Conservation (phyloP, 2,113 vertebrate species). For the Larimichthys crocea region DNA sequence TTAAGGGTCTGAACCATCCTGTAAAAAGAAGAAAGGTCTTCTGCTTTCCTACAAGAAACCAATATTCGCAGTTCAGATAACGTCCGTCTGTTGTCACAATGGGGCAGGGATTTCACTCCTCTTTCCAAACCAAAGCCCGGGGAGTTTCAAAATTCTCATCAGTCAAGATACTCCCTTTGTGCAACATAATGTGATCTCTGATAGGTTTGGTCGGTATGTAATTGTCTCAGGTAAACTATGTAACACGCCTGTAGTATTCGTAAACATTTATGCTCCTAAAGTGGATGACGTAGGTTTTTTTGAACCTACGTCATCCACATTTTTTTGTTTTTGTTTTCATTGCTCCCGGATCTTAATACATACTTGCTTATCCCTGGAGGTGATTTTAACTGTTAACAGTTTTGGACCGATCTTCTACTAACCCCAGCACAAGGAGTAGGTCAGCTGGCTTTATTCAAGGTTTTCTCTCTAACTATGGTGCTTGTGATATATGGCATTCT, state of each 20-base stretch:
- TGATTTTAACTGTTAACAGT: too few species aligned
- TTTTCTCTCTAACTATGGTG: too few species aligned
- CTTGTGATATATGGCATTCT: too few species aligned
- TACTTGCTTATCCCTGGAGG: too few species aligned
- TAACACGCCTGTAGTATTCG: background rate
- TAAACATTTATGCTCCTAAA: background rate
- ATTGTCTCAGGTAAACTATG: background rate
- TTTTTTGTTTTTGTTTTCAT: too few species aligned
- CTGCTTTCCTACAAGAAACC: background rate
- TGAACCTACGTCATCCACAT: too few species aligned
- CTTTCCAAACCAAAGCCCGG: background rate
- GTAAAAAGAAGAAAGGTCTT: background rate
- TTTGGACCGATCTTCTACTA: too few species aligned
- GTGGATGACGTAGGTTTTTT: background rate
- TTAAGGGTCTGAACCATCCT: background rate
- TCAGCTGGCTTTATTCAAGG: too few species aligned
- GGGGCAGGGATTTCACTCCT: background rate
- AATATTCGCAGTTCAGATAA: background rate
- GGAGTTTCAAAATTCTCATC: background rate
- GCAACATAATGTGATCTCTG: background rate
- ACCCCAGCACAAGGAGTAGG: too few species aligned
- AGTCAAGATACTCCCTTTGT: background rate
- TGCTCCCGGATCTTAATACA: too few species aligned
- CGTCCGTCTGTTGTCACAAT: background rate
- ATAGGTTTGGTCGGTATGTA: background rate